Evolutionary conservation across 2,888 invertebrate genomes (phyloP).

Genomic region (Yponomeuta cagnagella): DNA sequence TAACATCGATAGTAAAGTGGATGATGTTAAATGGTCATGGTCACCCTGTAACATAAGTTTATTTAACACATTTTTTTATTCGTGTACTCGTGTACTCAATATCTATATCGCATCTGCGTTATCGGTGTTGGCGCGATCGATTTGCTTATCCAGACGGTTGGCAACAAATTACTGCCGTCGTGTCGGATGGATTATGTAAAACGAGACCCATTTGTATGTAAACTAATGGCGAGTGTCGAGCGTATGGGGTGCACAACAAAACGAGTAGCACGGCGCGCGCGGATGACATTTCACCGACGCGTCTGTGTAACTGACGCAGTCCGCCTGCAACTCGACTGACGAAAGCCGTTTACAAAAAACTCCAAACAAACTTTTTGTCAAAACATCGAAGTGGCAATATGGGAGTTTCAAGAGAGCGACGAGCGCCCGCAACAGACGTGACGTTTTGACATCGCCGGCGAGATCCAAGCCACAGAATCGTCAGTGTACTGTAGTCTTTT

Average conservation of each 20-base stretch:
- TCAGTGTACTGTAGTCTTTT: not conserved
- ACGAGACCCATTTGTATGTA: constrained; percentile 72
- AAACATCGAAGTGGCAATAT: not conserved
- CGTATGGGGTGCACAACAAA: constrained; percentile 36
- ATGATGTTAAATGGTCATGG: not conserved
- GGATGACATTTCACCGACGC: constrained; percentile 18
- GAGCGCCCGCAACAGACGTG: not conserved
- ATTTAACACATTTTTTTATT: constrained; percentile 21
- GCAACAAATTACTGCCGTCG: constrained; percentile 69
- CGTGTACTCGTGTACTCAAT: constrained; percentile 25
- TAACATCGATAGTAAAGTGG: not conserved
- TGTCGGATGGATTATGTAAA: constrained; percentile 72
- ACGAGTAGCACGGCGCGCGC: constrained; percentile 25
- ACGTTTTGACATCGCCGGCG: not conserved
- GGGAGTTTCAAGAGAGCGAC: not conserved
- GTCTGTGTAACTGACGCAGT: not conserved
- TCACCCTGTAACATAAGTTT: constrained; percentile 11
- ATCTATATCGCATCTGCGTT: constrained; percentile 49
- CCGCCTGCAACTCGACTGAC: not conserved
- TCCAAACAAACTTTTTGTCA: not conserved
- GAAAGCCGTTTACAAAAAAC: not conserved
- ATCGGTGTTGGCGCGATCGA: constrained; percentile 54
- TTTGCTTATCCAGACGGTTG: constrained; percentile 68
- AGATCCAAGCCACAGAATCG: not conserved
- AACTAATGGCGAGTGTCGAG: constrained; percentile 66